Percentiles rank a stretch among this genome's conserved stretches.
phyloP scores from a whole-genome alignment of 1,140 invertebrate species.

The Caenorhabditis latens region DNA sequence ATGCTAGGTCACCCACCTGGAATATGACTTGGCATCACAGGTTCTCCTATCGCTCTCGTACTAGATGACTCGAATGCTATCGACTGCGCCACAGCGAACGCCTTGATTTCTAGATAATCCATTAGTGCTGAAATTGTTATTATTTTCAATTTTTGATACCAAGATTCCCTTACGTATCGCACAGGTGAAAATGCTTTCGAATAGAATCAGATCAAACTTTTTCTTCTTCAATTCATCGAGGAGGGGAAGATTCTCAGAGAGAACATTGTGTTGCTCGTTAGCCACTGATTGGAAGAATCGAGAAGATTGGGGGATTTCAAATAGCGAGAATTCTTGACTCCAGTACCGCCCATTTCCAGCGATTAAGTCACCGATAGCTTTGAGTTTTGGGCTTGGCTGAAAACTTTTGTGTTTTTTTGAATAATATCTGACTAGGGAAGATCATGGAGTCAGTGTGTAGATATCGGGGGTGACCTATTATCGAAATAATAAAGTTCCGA shows the following conservation, averaged over 20 bases:
- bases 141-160: neutral
- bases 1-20: neutral
- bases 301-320: neutral
- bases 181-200: neutral
- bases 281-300: neutral
- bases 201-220: neutral
- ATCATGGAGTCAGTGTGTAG: too few relatives aligned
- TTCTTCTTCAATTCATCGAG: neutral
- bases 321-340: neutral
- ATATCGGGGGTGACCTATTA: too few relatives aligned
- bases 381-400: neutral
- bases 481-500: too few relatives aligned
- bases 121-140: constrained; percentile 36
- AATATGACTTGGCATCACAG: constrained; percentile 37
- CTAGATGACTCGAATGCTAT: neutral
- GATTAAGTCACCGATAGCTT: neutral
- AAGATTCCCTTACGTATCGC: neutral
- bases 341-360: neutral
- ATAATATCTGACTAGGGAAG: too few relatives aligned
- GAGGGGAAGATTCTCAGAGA: neutral
- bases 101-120: constrained; percentile 39
- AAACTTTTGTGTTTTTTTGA: neutral
- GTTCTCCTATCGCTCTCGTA: constrained; percentile 6
- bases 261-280: neutral
- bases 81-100: neutral